Percentiles rank a stretch among this genome's conserved stretches.
Conservation (phyloP, 2,113 vertebrate genomes). For the Corvus hawaiiensis region DNA sequence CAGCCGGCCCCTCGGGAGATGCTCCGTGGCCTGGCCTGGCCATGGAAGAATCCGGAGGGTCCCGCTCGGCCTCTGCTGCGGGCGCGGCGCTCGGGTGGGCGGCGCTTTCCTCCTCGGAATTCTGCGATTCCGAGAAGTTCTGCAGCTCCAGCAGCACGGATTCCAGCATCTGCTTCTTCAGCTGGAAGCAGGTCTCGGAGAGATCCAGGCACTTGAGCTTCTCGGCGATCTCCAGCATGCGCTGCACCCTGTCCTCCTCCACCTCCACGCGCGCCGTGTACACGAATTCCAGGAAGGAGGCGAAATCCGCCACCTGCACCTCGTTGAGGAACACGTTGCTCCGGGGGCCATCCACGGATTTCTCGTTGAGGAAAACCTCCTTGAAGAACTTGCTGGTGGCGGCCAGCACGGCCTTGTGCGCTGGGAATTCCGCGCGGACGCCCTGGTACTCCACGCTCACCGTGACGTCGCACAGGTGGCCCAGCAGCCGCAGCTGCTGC, state of each 20-base stretch:
- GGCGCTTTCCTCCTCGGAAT: slow-evolving; percentile 20
- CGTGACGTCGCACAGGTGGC: slow-evolving; percentile 87
- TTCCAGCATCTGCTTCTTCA: slow-evolving; percentile 80
- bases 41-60: neutral
- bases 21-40: neutral
- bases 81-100: neutral
- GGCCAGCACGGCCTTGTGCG: slow-evolving; percentile 89
- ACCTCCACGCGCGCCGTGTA: slow-evolving; percentile 88
- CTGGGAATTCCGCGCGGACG: slow-evolving; percentile 82
- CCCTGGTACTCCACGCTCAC: slow-evolving; percentile 89
- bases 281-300: slow-evolving; percentile 88
- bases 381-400: slow-evolving; percentile 94
- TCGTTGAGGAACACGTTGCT: slow-evolving; percentile 79
- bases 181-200: slow-evolving; percentile 78
- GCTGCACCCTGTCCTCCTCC: slow-evolving; percentile 76
- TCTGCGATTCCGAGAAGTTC: slow-evolving; percentile 73
- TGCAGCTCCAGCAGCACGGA: slow-evolving; percentile 78
- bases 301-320: slow-evolving; percentile 78
- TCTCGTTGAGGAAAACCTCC: slow-evolving; percentile 79
- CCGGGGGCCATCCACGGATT: slow-evolving; percentile 44
- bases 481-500: slow-evolving; percentile 83
- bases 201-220: slow-evolving; percentile 87
- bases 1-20: neutral
- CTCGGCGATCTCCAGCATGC: slow-evolving; percentile 80
- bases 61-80: neutral